Evolutionary conservation across 2,888 invertebrate genomes (phyloP).

Genomic region (Halocaridina rubra): DNA sequence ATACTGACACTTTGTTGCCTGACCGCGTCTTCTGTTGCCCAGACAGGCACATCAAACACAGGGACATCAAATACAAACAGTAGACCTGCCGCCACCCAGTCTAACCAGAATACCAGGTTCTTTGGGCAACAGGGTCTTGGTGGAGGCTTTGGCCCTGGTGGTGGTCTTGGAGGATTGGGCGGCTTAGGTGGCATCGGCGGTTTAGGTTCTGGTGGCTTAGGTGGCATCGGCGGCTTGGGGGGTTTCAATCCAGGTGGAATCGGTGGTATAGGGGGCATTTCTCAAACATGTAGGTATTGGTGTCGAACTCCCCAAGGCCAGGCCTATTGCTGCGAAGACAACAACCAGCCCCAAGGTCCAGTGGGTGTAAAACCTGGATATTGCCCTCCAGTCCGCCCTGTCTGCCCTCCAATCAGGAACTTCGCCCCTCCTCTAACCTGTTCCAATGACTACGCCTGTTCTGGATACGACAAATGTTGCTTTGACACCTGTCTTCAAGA

Average conservation of each 20-base stretch:
- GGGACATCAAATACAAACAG: too few relatives aligned
- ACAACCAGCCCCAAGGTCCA: neutral
- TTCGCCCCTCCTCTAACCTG: neutral
- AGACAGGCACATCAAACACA: too few relatives aligned
- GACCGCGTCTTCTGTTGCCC: neutral
- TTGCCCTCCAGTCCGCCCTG: neutral
- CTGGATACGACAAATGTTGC: neutral
- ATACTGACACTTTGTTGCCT: neutral
- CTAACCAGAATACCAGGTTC: too few relatives aligned
- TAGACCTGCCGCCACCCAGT: too few relatives aligned
- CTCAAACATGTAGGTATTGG: neutral
- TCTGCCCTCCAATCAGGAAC: neutral
- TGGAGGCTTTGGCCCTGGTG: neutral
- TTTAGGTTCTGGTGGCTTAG: neutral
- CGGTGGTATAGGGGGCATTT: neutral
- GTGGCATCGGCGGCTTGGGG: neutral
- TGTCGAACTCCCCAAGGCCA: neutral
- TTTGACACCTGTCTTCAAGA: neutral
- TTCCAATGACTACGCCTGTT: neutral
- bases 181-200: neutral
- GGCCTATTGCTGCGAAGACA: neutral
- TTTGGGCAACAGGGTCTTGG: too few relatives aligned
- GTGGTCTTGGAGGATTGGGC: neutral
- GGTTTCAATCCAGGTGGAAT: neutral
- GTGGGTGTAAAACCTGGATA: neutral